These are phyloP conservation scores for Drosophila guanche DNA, from an alignment of 1,140 invertebrate species.

Conservation along the genomic window DNA sequence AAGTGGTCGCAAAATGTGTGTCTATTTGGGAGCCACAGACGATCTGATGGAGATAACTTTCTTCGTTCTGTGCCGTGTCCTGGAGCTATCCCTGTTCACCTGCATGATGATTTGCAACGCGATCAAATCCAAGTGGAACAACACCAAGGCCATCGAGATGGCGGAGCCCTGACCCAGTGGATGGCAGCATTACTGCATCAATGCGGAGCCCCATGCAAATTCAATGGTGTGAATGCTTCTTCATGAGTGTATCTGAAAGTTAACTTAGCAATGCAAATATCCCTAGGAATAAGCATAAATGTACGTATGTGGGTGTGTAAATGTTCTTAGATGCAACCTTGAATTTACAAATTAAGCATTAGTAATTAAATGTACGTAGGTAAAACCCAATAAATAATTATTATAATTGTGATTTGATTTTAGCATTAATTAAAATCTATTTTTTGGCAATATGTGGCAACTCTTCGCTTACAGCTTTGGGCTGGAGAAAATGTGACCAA, in stretches of 20 bases:
- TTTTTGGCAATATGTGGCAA: too few species aligned
- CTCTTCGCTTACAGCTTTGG: conserved; percentile 57
- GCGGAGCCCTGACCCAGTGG: conserved; percentile 34
- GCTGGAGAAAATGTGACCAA: conserved; percentile 52
- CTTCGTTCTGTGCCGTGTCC: conserved; percentile 70
- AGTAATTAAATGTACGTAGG: not conserved
- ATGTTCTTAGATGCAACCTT: too few species aligned
- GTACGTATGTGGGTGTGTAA: too few species aligned
- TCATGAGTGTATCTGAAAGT: too few species aligned
- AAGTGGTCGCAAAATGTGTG: conserved; percentile 46
- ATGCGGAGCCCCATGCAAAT: too few species aligned
- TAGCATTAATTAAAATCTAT: too few species aligned
- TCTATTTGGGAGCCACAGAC: conserved; percentile 72
- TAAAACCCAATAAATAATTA: not conserved
- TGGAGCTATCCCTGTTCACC: conserved; percentile 68
- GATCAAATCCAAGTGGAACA: conserved; percentile 49
- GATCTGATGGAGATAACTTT: conserved; percentile 71
- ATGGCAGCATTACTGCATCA: too few species aligned
- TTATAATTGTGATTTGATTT: not conserved
- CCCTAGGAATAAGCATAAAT: too few species aligned
- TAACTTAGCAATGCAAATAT: too few species aligned
- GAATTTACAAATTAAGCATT: too few species aligned
- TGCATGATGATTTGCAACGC: conserved; percentile 71
- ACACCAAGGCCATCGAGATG: conserved; percentile 32
- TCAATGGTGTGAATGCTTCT: not conserved